Conservation (phyloP, 2,797 vertebrate species). For the Acanthis flammea region DNA sequence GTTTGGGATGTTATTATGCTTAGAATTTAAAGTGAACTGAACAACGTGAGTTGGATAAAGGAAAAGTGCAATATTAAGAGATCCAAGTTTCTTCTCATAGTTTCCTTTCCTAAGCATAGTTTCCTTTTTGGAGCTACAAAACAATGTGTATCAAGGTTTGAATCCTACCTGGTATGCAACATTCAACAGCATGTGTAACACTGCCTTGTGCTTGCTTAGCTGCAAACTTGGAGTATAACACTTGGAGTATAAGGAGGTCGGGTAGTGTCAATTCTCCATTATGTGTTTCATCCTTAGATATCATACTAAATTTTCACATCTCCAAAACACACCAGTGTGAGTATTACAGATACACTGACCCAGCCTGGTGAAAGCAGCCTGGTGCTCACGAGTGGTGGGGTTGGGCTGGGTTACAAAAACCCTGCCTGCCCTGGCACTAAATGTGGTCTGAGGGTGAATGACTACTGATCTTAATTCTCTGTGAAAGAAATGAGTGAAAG, state of each 20-base stretch:
- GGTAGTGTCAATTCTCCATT: neutral
- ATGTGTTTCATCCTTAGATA: neutral
- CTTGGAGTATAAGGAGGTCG: neutral
- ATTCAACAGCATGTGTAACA: neutral
- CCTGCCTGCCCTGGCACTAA: neutral
- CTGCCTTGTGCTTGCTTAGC: neutral
- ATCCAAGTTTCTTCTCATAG: neutral
- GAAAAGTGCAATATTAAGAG: neutral
- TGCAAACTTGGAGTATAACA: neutral
- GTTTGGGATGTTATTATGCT: neutral
- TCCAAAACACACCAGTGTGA: neutral
- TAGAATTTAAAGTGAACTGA: neutral
- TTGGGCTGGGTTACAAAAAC: neutral
- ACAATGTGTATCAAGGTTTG: neutral
- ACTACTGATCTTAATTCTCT: neutral
- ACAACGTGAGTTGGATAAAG: neutral
- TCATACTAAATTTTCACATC: neutral
- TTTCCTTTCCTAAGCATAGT: neutral
- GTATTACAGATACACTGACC: neutral
- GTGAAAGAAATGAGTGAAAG: neutral
- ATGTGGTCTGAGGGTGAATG: neutral
- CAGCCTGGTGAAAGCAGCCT: neutral
- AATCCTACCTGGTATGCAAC: neutral
- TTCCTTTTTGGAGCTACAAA: neutral
- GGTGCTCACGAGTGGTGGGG: neutral